Conservation (phyloP, 2,113 vertebrate species). For the Bucco capensis region DNA sequence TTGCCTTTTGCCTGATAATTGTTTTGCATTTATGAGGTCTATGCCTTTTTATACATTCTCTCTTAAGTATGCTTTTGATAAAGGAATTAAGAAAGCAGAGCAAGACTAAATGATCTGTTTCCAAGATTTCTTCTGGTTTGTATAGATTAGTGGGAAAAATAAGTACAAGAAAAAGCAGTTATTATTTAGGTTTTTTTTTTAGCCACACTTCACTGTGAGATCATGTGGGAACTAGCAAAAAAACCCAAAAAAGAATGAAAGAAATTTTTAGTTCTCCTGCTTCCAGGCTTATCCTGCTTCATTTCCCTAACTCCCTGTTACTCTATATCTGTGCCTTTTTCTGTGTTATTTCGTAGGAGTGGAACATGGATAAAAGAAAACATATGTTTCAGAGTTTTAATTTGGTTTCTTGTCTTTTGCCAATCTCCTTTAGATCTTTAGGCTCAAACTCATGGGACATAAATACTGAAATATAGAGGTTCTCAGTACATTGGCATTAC, state of each 20-base stretch:
- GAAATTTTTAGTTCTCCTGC: not conserved
- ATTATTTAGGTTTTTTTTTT: not conserved
- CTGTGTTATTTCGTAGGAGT: not conserved
- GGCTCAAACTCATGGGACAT: not conserved
- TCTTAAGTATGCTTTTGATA: not conserved
- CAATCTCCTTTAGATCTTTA: not conserved
- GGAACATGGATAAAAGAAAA: not conserved
- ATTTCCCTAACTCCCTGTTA: not conserved
- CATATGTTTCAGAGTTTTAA: not conserved
- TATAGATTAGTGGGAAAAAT: not conserved
- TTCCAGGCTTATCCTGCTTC: not conserved
- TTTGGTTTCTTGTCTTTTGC: not conserved
- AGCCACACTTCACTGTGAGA: not conserved
- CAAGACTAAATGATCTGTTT: not conserved
- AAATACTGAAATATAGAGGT: not conserved
- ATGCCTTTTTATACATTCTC: not conserved
- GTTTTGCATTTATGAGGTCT: not conserved
- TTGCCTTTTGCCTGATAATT: not conserved
- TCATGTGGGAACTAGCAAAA: not conserved
- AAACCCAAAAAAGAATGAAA: too few relatives aligned
- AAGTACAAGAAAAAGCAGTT: not conserved
- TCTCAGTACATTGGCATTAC: not conserved
- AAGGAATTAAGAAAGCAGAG: not conserved
- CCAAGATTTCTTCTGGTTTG: not conserved
- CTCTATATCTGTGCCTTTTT: not conserved